phyloP scores from a whole-genome alignment of 2,113 vertebrate species.

The Ictalurus furcatus region DNA sequence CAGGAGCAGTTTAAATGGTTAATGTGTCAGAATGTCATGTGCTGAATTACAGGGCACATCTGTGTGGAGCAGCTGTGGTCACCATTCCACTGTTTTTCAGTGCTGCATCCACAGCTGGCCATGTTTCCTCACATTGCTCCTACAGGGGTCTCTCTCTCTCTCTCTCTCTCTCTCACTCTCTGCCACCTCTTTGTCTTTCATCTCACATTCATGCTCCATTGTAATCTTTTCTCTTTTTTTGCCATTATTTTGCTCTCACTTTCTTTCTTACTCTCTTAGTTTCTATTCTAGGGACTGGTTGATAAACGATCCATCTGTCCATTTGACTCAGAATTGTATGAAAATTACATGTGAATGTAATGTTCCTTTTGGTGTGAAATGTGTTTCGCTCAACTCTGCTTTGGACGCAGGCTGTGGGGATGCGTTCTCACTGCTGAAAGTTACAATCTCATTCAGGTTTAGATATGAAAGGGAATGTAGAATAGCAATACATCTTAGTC shows the following conservation, averaged over 20 bases:
- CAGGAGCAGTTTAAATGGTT: slow-evolving; percentile 57
- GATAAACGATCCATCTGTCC: slow-evolving; percentile 14
- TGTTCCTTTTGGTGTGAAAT: slow-evolving; percentile 40
- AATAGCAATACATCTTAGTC: slow-evolving; percentile 44
- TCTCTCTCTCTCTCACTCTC: not conserved
- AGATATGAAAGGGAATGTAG: slow-evolving; percentile 41
- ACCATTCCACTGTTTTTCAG: slow-evolving; percentile 38
- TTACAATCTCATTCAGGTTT: slow-evolving; percentile 36
- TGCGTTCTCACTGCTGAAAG: slow-evolving; percentile 29
- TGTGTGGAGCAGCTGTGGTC: slow-evolving; percentile 63
- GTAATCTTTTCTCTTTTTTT: too few relatives aligned
- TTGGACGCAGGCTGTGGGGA: not conserved
- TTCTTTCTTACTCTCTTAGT: not conserved
- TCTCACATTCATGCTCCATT: slow-evolving; percentile 8
- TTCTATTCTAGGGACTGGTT: slow-evolving; percentile 29
- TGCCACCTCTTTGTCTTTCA: not conserved
- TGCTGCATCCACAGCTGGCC: slow-evolving; percentile 54
- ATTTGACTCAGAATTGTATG: slow-evolving; percentile 40
- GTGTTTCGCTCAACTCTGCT: slow-evolving; percentile 38
- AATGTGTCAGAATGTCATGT: slow-evolving; percentile 60
- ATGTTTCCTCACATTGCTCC: slow-evolving; percentile 55
- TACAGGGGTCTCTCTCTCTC: slow-evolving; percentile 45
- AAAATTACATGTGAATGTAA: slow-evolving; percentile 40
- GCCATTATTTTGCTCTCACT: not conserved
- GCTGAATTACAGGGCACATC: slow-evolving; percentile 63